Evolutionary conservation across 2,113 vertebrate genomes (phyloP).

Genomic region (Sula dactylatra): DNA sequence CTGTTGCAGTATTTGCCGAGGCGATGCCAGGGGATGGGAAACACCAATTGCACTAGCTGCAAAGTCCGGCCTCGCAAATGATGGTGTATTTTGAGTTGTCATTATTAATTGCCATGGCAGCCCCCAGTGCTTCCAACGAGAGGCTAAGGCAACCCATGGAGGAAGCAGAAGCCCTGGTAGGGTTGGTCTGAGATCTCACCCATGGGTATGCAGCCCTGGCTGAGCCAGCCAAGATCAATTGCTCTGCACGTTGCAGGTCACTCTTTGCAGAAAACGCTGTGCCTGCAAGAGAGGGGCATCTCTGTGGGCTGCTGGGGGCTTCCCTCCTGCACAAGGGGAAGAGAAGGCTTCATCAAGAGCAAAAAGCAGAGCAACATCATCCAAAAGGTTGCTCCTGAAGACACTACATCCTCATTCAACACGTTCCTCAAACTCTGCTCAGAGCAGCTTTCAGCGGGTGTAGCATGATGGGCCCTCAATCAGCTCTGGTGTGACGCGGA

Average conservation of each 20-base stretch:
- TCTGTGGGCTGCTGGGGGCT: background rate
- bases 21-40: background rate
- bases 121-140: background rate
- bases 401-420: background rate
- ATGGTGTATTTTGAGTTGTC: background rate
- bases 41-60: accelerated
- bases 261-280: accelerated
- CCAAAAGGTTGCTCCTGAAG: background rate
- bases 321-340: background rate
- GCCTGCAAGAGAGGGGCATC: background rate
- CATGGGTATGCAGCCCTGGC: accelerated
- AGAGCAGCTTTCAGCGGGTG: background rate
- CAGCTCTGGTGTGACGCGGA: background rate
- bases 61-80: accelerated
- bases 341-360: background rate
- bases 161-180: background rate
- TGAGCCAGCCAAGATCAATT: background rate
- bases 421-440: background rate
- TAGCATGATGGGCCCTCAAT: background rate
- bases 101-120: background rate
- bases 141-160: background rate
- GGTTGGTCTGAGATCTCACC: background rate
- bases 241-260: background rate
- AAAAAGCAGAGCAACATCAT: background rate
- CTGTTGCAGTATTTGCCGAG: background rate